Conservation (phyloP, 2,888 invertebrate genomes). For the Sinotaia quadrata region DNA sequence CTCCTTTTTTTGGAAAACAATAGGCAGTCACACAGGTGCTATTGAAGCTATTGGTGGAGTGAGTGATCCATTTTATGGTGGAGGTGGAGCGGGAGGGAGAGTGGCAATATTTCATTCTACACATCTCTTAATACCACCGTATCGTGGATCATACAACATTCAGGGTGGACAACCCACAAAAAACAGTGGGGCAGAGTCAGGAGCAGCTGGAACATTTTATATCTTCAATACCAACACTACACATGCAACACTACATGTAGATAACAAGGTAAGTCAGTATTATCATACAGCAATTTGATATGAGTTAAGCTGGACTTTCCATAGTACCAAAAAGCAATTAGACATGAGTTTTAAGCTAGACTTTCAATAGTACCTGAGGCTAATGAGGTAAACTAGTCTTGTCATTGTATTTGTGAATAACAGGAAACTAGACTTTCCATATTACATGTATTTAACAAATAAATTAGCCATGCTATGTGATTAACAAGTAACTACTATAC, state of each 20-base stretch:
- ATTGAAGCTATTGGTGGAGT: conserved; percentile 55
- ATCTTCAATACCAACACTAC: conserved; percentile 41
- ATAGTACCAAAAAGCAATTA: conserved; percentile 47
- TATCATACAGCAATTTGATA: conserved; percentile 39
- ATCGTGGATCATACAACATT: conserved; percentile 49
- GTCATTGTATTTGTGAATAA: too few relatives aligned
- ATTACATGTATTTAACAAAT: too few relatives aligned
- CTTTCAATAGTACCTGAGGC: too few relatives aligned
- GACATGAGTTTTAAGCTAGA: too few relatives aligned
- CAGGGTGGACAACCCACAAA: conserved; percentile 45
- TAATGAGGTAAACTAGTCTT: too few relatives aligned
- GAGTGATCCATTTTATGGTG: conserved; percentile 43
- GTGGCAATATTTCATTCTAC: conserved; percentile 55
- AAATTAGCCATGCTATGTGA: too few relatives aligned
- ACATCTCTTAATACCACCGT: conserved; percentile 45
- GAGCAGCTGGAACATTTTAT: conserved; percentile 55
- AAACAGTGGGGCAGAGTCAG: conserved; percentile 49
- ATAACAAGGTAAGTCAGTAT: conserved; percentile 45
- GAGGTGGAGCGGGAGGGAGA: conserved; percentile 58
- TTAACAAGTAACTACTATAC: too few relatives aligned
- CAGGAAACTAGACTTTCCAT: too few relatives aligned
- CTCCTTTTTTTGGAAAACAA: too few relatives aligned
- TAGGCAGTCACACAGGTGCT: conserved; percentile 60
- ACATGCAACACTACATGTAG: conserved; percentile 44
- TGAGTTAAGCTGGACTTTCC: conserved; percentile 40